Percentiles rank a stretch among this genome's conserved stretches.
Evolutionary conservation across 2,113 vertebrate genomes (phyloP).

Genomic region (Rhinopithecus roxellana): DNA sequence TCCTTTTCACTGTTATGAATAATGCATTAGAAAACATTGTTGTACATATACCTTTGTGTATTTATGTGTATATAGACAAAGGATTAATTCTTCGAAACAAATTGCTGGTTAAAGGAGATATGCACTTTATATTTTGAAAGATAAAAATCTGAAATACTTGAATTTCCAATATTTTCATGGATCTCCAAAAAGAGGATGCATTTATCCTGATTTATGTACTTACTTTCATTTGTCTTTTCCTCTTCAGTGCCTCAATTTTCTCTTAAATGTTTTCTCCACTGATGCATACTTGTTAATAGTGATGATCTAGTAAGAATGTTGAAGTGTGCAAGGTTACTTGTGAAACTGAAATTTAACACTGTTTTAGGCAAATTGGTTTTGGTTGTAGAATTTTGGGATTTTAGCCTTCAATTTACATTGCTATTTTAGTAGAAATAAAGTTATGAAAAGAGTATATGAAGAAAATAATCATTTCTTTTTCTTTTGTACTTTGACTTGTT

Average conservation of each 20-base stretch:
- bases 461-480: not conserved
- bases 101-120: not conserved
- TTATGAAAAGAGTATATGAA: not conserved
- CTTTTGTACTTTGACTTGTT: slow-evolving; percentile 25
- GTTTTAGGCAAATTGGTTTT: not conserved
- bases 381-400: not conserved
- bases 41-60: not conserved
- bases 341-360: not conserved
- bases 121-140: not conserved
- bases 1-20: not conserved
- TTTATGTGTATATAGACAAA: not conserved
- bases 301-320: not conserved
- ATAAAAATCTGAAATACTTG: not conserved
- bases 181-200: not conserved
- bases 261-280: not conserved
- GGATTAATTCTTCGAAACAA: not conserved
- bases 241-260: not conserved
- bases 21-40: not conserved
- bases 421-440: not conserved
- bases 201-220: not conserved
- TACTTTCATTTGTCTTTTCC: not conserved
- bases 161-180: not conserved
- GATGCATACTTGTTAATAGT: not conserved
- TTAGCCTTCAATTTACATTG: not conserved
- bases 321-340: not conserved